Base-by-base conservation (phyloP, 2,888 invertebrate species). In the Eilema sororculum region DNA sequence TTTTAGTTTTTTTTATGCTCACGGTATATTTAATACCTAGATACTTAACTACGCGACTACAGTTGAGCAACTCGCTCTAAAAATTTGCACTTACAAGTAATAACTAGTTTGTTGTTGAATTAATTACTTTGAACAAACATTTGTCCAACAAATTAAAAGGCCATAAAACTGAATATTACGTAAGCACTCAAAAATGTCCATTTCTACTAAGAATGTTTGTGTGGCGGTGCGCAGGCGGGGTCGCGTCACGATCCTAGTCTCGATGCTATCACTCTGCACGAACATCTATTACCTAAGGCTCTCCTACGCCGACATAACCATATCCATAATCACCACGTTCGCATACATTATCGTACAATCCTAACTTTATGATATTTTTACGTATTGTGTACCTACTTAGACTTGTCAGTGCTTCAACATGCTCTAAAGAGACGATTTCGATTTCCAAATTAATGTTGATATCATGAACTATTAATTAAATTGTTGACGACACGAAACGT, bases 241-340 rank as follows among this genome's bases (percentile, higher is more conserved):
- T 78, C 69, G 72, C 82, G 87, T 87, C 90, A 89, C 90, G 90
- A 88, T 84, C 84, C 81, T 81, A 80, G 83, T 72, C 71, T 77
- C 78, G 90, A 90, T 90, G 72, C 67, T 87, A 90, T 90, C 88
- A 57, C 69, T 65, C 74, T 77, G 80, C 88, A 88, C 89, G 89
- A 89, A 83, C 84, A 73, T 73, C 80, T 81, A 85, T 87, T 87
- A 83, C 78, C 68, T 78, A 70, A 78, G 75, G 67, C 79, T 78
- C 80, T 79, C 83, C 82, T 83, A 82, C 80, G 78, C 79, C 72
- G 65, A 69, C 52, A 64, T 63, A 71, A 75, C 73, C 74, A 64
- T 63, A 71, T 75, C 73, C 74, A 69, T 72, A 82, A 84, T 84
- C 86, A 77, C 82, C 78, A 75, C 80, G 82, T 83, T 84, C 82